phyloP scores from a whole-genome alignment of 2,888 invertebrate genomes.

The Apamea anceps region DNA sequence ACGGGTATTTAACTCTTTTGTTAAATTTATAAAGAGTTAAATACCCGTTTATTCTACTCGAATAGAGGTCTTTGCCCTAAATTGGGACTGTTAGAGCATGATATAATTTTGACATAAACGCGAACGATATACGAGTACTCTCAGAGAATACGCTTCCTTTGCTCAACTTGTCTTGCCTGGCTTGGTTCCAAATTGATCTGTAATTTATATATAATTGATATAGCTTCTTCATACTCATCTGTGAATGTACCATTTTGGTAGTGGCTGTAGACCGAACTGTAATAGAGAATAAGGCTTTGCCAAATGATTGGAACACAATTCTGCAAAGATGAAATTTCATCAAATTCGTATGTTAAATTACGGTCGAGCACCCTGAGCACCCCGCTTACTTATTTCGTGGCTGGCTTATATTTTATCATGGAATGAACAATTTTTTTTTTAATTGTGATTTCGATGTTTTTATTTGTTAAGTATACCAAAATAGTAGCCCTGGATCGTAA shows the following conservation, averaged over 20 bases:
- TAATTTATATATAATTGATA: conserved; percentile 54
- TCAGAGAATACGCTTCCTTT: conserved; percentile 22
- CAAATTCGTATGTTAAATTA: not conserved
- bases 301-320: not conserved
- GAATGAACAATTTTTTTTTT: not conserved
- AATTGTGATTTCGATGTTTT: too few species aligned
- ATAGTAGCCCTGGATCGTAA: too few species aligned
- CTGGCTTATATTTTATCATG: not conserved
- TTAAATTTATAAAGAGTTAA: too few species aligned
- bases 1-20: too few species aligned
- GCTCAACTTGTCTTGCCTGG: conserved; percentile 43
- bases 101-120: conserved; percentile 17
- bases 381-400: not conserved
- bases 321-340: not conserved
- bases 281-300: not conserved
- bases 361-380: not conserved
- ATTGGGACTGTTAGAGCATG: not conserved
- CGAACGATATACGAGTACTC: conserved; percentile 13
- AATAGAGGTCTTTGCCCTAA: too few species aligned
- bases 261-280: not conserved
- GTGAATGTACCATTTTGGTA: not conserved
- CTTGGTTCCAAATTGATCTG: conserved; percentile 51
- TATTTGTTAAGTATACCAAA: too few species aligned
- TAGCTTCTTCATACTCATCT: conserved; percentile 11
- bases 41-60: too few species aligned